phyloP scores from a whole-genome alignment of 2,888 invertebrate genomes.

The Pherbina coryleti region DNA sequence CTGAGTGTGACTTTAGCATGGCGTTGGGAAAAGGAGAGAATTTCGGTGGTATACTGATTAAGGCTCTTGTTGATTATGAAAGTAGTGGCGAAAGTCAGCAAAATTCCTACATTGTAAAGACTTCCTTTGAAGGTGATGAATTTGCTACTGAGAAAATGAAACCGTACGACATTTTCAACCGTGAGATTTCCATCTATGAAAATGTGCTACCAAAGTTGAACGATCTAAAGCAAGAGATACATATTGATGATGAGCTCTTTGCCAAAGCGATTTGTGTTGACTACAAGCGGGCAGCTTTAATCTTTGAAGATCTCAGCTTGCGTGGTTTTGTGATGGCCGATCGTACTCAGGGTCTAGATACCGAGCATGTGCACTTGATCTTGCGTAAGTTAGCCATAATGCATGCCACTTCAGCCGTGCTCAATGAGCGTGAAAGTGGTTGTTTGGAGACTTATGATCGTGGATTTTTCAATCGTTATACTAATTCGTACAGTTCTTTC shows the following conservation, averaged over 20 bases:
- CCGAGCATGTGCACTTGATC: conserved; percentile 66
- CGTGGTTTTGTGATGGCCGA: conserved; percentile 62
- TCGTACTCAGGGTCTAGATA: conserved; percentile 65
- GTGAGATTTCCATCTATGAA: conserved; percentile 66
- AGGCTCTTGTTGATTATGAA: conserved; percentile 55
- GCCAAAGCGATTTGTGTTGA: conserved; percentile 65
- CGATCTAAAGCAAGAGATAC: conserved; percentile 55
- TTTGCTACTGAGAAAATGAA: conserved; percentile 57
- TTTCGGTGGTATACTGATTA: conserved; percentile 63
- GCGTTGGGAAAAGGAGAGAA: conserved; percentile 66
- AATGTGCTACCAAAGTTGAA: conserved; percentile 63
- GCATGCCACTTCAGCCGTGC: conserved; percentile 71
- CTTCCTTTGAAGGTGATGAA: conserved; percentile 62
- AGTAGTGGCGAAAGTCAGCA: conserved; percentile 39
- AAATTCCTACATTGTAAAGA: conserved; percentile 60
- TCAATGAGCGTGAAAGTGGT: conserved; percentile 65
- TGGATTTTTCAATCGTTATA: conserved; percentile 66
- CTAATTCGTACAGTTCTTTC: conserved; percentile 59
- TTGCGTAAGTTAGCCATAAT: conserved; percentile 70
- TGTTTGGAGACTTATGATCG: conserved; percentile 60
- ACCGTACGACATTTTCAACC: conserved; percentile 66
- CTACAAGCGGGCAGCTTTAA: conserved; percentile 58
- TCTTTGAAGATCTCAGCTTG: conserved; percentile 65
- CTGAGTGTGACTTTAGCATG: conserved; percentile 51
- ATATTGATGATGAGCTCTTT: conserved; percentile 61